Conservation (phyloP, 2,888 invertebrate genomes). For the Macaria notata region DNA sequence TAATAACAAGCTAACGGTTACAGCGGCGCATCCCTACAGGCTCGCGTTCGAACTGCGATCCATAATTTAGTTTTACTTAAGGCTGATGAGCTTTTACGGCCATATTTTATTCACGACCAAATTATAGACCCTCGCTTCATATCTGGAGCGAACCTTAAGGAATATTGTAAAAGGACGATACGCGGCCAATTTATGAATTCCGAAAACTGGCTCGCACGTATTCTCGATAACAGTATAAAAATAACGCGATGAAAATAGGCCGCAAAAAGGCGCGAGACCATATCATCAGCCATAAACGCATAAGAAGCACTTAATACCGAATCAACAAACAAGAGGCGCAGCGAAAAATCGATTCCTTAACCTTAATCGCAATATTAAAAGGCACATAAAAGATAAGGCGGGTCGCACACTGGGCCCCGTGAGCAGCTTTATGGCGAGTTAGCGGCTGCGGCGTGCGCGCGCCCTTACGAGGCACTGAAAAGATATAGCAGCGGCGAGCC, state of each 20-base stretch:
- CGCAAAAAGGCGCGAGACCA: conserved; percentile 34
- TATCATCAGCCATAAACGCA: conserved; percentile 43
- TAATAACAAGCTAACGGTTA: no score
- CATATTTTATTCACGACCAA: conserved; percentile 37
- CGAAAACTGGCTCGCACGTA: conserved; percentile 20
- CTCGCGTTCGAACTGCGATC: conserved; percentile 24
- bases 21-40: conserved; percentile 1
- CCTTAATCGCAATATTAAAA: conserved; percentile 56
- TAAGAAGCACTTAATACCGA: conserved; percentile 39
- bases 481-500: conserved; percentile 63
- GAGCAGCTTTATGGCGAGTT: conserved; percentile 68
- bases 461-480: conserved; percentile 71
- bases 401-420: conserved; percentile 45
- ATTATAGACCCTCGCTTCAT: conserved; percentile 27
- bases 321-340: conserved; percentile 47
- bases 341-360: conserved; percentile 48
- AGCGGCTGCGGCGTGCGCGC: conserved; percentile 52
- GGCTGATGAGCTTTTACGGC: conserved; percentile 34
- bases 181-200: conserved; percentile 28
- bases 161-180: conserved; percentile 17
- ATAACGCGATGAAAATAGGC: conserved; percentile 33
- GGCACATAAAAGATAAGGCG: conserved; percentile 56
- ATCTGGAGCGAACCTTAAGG: conserved; percentile 16
- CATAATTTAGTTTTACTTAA: conserved; percentile 38
- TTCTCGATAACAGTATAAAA: conserved; percentile 28